Evolutionary conservation across 1,140 invertebrate genomes (phyloP).

Genomic region (Vanessa atalanta): DNA sequence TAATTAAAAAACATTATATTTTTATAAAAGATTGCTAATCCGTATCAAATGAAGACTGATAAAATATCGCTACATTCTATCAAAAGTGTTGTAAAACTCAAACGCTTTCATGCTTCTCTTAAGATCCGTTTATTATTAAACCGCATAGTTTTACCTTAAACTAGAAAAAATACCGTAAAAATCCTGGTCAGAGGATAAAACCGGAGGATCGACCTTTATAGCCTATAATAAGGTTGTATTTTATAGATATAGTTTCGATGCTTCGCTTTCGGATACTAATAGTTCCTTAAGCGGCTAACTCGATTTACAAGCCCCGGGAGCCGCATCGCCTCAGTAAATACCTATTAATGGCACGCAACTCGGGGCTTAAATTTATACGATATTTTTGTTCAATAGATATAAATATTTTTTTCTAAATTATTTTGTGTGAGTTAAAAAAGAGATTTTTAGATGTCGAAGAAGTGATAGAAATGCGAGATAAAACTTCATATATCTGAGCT

Average conservation of each 20-base stretch:
- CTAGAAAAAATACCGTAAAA: conserved; percentile 1
- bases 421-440: not conserved
- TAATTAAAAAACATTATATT: no score
- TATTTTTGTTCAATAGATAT: not conserved
- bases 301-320: conserved; percentile 23
- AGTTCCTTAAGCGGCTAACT: conserved; percentile 30
- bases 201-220: not conserved
- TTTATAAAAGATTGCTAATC: no score
- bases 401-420: not conserved
- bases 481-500: no score
- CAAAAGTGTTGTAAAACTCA: no score
- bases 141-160: not conserved
- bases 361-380: conserved; percentile 4
- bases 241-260: conserved; percentile 19
- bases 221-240: conserved; percentile 22
- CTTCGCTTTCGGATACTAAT: conserved; percentile 23
- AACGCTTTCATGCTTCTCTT: no score
- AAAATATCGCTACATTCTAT: no score
- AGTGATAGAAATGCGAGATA: no score
- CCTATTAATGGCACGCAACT: conserved; percentile 23
- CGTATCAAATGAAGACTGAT: no score
- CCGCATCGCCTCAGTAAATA: conserved; percentile 20
- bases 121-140: no score
- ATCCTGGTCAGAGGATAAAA: not conserved
- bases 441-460: not conserved